Conservation (phyloP, 2,888 invertebrate species). For the Megaustenia siamemsis region DNA sequence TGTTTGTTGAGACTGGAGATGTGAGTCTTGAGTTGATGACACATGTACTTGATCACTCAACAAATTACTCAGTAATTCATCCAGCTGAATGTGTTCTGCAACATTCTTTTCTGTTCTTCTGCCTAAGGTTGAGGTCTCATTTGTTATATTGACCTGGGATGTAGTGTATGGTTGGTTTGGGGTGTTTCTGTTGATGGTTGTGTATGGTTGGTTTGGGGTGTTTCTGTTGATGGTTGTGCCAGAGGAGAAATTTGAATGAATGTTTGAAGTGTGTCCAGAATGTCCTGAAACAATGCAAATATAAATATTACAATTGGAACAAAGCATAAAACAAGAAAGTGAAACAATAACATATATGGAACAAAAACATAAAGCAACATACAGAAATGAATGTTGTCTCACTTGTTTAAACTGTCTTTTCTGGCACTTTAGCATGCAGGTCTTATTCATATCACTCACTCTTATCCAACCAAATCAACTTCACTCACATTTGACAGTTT, state of each 20-base stretch:
- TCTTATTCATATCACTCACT: too few species aligned
- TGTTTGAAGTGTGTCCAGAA: slow-evolving; percentile 54
- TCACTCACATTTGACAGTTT: too few species aligned
- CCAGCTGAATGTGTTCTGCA: slow-evolving; percentile 77
- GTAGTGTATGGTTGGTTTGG: background rate
- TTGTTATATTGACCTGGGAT: background rate
- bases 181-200: background rate
- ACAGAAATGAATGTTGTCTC: too few species aligned
- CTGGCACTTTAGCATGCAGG: too few species aligned
- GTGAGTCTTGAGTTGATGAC: slow-evolving; percentile 56
- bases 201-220: background rate
- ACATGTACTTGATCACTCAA: slow-evolving; percentile 74
- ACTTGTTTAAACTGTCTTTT: too few species aligned
- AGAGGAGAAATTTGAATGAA: slow-evolving; percentile 51
- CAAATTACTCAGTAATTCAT: slow-evolving; percentile 78
- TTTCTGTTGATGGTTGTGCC: slow-evolving; percentile 32
- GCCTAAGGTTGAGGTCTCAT: slow-evolving; percentile 28
- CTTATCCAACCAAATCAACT: too few species aligned
- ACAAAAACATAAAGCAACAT: too few species aligned
- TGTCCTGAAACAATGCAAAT: slow-evolving; percentile 42
- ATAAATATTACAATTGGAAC: too few species aligned
- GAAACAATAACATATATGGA: background rate
- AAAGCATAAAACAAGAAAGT: too few species aligned
- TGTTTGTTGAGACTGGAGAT: slow-evolving; percentile 40
- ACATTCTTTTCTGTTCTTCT: slow-evolving; percentile 63